Conservation (phyloP, 2,113 vertebrate species). For the Megalops atlanticus region DNA sequence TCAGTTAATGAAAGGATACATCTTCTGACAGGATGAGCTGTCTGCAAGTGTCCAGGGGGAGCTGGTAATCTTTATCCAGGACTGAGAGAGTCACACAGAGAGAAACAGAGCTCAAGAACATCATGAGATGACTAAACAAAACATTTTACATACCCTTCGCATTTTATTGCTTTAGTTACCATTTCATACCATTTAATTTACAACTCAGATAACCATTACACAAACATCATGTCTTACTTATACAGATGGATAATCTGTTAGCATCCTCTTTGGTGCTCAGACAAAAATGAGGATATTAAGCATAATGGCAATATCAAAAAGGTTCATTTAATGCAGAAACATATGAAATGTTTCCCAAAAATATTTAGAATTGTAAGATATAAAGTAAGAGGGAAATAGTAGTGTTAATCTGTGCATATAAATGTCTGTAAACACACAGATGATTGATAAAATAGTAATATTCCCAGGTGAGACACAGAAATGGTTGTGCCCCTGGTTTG, state of each 20-base stretch:
- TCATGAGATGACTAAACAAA: conserved; percentile 20
- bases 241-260: too few species aligned
- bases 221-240: too few species aligned
- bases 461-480: background rate
- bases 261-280: too few species aligned
- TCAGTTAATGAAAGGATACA: conserved; percentile 64
- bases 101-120: background rate
- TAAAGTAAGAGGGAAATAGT: background rate
- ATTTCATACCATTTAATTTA: too few species aligned
- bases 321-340: too few species aligned
- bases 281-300: too few species aligned
- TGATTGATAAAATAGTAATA: background rate
- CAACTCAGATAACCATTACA: too few species aligned
- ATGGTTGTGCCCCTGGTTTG: background rate
- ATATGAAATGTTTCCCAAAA: too few species aligned
- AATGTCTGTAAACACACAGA: background rate
- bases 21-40: conserved; percentile 71
- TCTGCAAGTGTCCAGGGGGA: conserved; percentile 74
- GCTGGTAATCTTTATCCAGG: conserved; percentile 64
- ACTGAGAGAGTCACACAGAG: conserved; percentile 48
- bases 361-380: too few species aligned
- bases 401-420: too few species aligned
- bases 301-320: too few species aligned
- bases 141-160: background rate
- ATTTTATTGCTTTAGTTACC: too few species aligned